Percentiles rank a stretch among this genome's conserved stretches.
Conservation (phyloP, 2,113 vertebrate genomes). For the Scophthalmus maximus region DNA sequence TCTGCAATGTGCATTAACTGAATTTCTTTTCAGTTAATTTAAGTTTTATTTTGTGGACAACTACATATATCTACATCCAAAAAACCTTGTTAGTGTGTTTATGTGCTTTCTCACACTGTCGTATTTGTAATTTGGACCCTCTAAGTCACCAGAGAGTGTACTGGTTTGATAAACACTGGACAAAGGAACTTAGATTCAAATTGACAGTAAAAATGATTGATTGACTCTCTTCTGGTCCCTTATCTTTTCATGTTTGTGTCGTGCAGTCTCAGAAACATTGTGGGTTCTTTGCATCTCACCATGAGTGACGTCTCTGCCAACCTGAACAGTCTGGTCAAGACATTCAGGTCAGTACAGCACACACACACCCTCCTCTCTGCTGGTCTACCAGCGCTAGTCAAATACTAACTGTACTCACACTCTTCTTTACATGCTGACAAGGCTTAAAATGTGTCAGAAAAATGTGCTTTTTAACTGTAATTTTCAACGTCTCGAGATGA, state of each 20-base stretch:
- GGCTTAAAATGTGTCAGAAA: no score
- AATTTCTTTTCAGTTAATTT: neutral
- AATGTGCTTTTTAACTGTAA: no score
- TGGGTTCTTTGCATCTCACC: slow-evolving; percentile 86
- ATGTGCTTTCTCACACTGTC: neutral
- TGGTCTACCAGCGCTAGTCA: neutral
- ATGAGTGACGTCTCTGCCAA: slow-evolving; percentile 87
- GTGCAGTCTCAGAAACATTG: slow-evolving; percentile 86
- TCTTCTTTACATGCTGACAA: no score
- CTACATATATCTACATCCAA: neutral
- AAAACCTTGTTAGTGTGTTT: neutral
- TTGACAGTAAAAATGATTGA: neutral
- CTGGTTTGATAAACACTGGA: neutral
- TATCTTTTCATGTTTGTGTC: neutral
- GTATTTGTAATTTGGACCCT: neutral
- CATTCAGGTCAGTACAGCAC: slow-evolving; percentile 86
- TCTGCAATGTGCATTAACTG: neutral
- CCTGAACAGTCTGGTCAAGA: slow-evolving; percentile 90
- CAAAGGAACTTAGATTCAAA: neutral
- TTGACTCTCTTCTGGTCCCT: neutral
- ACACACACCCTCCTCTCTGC: neutral
- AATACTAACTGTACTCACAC: neutral
- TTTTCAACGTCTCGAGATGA: no score
- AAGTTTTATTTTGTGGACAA: neutral
- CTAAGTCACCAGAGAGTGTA: neutral